Base-by-base conservation (phyloP, 2,888 invertebrate species). In the Stegana nigrithorax region DNA sequence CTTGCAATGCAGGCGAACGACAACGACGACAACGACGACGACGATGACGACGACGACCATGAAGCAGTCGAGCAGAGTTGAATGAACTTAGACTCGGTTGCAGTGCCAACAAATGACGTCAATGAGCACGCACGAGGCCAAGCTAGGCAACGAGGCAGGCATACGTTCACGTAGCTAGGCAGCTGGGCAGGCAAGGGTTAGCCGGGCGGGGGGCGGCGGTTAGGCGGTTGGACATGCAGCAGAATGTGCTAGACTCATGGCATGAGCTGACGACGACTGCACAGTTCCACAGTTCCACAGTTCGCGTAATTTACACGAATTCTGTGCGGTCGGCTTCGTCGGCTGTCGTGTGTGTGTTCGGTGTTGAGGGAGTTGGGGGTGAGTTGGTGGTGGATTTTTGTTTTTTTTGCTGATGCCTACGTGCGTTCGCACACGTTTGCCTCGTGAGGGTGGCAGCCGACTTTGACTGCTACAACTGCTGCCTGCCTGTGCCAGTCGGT, bases 121-220 rank as follows among this genome's bases (percentile, higher is more conserved):
- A 76, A 76, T 80, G 72, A 72, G 80, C 78, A 68, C 17, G 14
- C 14, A 21, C 75, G 78, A 79, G 80, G 80, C 80, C 76, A 80
- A 71, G 69, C 14, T 44, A 64, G 23, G 32, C 55, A 55, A 55
- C 6, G n/a, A n/a, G n/a, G n/a, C n/a, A n/a, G n/a, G n/a, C 4
- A 36, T 8, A n/a, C 12, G 19, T 23, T 19, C 50, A 25, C 12
- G 8, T 19, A n/a, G n/a, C n/a, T n/a, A n/a, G n/a, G n/a, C n/a
- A n/a, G 23, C 36, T 25, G 42, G 47, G 19, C 10, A n/a, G 59
- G 12, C n/a, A n/a, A n/a, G n/a, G 8, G n/a, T 10, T 23, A 8
- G 12, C 45, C 17, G 60, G 29, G 44, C 4, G 58, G 58, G 25
- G n/a, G 42, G 42, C 29, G 29, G 10, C 29, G 29, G 10, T 10